Base-by-base conservation (phyloP, 2,888 invertebrate species). In the Drosophila ezoana region DNA sequence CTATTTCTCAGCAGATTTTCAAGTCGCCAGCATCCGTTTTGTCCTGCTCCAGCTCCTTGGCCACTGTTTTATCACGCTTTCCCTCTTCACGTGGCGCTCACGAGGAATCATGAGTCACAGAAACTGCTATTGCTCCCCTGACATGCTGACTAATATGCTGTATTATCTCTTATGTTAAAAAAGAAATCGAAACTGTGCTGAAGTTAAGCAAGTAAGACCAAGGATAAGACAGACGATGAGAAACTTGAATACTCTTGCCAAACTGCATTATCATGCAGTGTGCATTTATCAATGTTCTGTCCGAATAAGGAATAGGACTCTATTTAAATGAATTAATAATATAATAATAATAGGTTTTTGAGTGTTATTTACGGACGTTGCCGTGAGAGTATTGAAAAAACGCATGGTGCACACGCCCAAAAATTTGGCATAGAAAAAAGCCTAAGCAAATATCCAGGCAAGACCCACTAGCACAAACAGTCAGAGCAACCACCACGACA, bases 341-440 rank as follows among this genome's bases (percentile, higher is more conserved):
- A n/a, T n/a, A n/a, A n/a, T n/a, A n/a, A n/a, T n/a, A n/a, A n/a
- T 53, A 6, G 18, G 16, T 10, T 35, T 23, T 32, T 5, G 20
- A 13, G 32, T 20, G 13, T 23, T 23, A 4, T 38, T 32, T 35
- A 23, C n/a, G 56, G 38, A 40, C 40, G 33, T 45, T 58, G 38
- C 48, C 9, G 35, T 38, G 40, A 75, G 76, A 18, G 65, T 66
- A 64, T 48, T 16, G n/a, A 32, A 44, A 65, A 81, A 62, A 62
- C 72, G 75, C 65, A 67, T 66, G 53, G 47, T 43, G 37, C 66
- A 85, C 82, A 87, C 86, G 82, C 82, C 82, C 80, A 64, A 76
- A 72, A 63, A 65, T 76, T 81, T 64, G 86, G 63, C 63, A 72
- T 71, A 82, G 76, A 76, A 76, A 79, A 77, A 76, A 68, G 53